Evolutionary conservation across 2,888 invertebrate genomes (phyloP), one percentile per base, ranked within the genome.

Genomic region (Proisotoma minuta): DNA sequence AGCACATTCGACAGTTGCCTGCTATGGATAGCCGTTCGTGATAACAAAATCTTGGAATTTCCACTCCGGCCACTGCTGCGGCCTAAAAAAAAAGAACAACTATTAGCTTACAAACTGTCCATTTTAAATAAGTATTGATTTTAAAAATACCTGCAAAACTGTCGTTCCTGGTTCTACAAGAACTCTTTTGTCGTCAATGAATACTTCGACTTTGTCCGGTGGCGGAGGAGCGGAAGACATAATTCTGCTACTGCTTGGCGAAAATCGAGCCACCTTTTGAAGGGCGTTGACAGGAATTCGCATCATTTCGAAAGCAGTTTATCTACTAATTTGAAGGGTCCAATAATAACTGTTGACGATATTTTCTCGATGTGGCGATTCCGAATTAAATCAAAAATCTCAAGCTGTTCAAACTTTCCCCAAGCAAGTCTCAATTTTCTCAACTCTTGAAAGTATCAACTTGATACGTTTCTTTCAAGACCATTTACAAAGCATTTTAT

Each of bases 1-100:
- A 83, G 80, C 99, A 99, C 99, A 99, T 99, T 68, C 99, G 85
- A 77, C 98, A 99, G 81, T 99, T 99, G 50, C 99, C 99, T 70
- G 99, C 99, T 28, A 99, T 91, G 3, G 98, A 95, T 60, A 99
- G 83, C 56, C 99, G 84, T 77, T 99, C 99, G 81, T 99, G 99
- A 78, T 99, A 99, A 79, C 99, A 99, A 79, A 99, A 99, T 64
- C 99, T 83, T 1, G 99, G 99, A 72, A 99, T 99, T 81, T 99
- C 98, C 49, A 99, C 89, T 15, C 99, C 99, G 70, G 89, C 85
- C 79, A 88, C 82, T 1, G 96, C 95, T 59, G 96, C 97, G 72
- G 94, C 99, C 92, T 96, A 79, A 69, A 74, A 77, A 75, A 66
- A 74, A 20, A 34, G 52, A 3, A 52, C 27, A n/a, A n/a, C n/a